These are phyloP conservation scores for Drosophila eohydei DNA, from an alignment of 2,888 invertebrate genomes.

Conservation along the genomic window DNA sequence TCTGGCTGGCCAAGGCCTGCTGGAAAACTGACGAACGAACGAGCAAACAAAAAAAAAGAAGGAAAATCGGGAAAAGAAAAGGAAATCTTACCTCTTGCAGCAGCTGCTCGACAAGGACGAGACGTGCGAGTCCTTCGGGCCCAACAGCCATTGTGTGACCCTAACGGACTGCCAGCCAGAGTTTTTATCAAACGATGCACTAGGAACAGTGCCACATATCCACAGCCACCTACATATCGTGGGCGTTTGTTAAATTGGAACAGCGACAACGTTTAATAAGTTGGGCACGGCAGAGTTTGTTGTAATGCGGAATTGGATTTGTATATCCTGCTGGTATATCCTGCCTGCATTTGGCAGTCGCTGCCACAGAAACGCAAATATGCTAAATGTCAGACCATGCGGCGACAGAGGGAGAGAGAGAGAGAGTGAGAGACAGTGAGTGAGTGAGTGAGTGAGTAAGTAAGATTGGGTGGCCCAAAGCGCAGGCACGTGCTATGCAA, in stretches of 20 bases:
- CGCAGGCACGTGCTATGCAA: conserved; percentile 63
- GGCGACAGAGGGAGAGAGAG: background rate
- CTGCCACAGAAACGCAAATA: conserved; percentile 80
- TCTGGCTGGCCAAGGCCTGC: conserved; percentile 36
- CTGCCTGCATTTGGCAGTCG: conserved; percentile 42
- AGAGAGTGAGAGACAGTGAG: background rate
- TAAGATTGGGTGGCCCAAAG: conserved; percentile 32
- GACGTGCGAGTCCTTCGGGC: conserved; percentile 67
- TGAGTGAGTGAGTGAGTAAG: background rate
- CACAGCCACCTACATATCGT: conserved; percentile 28
- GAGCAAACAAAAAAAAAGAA: background rate
- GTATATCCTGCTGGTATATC: conserved; percentile 33
- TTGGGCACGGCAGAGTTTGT: conserved; percentile 69
- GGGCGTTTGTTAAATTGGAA: conserved; percentile 70
- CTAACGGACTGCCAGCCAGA: conserved; percentile 36
- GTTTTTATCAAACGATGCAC: conserved; percentile 59
- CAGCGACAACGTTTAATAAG: conserved; percentile 78
- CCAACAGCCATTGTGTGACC: conserved; percentile 66
- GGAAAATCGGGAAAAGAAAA: background rate
- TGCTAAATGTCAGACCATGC: conserved; percentile 73
- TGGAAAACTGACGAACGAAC: background rate
- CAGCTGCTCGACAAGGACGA: conserved; percentile 68
- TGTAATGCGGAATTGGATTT: conserved; percentile 79
- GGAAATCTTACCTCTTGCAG: conserved; percentile 63
- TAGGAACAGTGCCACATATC: background rate